Conservation (phyloP, 2,888 invertebrate species). For the Stenodema calcarata region DNA sequence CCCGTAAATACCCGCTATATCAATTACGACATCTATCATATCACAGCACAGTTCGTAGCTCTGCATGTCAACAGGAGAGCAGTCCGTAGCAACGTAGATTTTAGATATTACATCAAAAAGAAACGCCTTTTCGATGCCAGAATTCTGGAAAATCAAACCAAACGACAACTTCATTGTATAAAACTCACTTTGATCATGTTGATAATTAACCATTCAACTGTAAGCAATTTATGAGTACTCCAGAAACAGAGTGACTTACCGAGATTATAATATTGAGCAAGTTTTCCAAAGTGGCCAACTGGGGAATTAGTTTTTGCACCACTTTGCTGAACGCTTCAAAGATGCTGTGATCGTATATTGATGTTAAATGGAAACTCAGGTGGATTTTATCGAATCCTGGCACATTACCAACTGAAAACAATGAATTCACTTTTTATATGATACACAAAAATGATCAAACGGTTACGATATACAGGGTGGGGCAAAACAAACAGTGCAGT, state of each 20-base stretch:
- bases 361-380: constrained; percentile 93
- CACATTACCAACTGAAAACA: constrained; percentile 6
- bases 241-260: constrained; percentile 67
- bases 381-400: constrained; percentile 81
- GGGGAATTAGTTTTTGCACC: constrained; percentile 97
- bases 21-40: constrained; percentile 99
- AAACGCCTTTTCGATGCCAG: constrained; percentile 98
- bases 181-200: no score
- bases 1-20: constrained; percentile 99
- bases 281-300: constrained; percentile 95
- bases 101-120: constrained; percentile 99
- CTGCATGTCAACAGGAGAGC: constrained; percentile 99
- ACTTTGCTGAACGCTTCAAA: constrained; percentile 99
- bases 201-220: no score
- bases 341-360: constrained; percentile 99
- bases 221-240: not conserved
- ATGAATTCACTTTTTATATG: no score
- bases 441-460: no score
- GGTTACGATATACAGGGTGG: no score
- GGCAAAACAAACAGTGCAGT: no score
- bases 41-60: constrained; percentile 99
- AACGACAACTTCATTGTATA: no score
- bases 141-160: constrained; percentile 77
- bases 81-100: constrained; percentile 99
- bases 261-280: constrained; percentile 96